phyloP scores from a whole-genome alignment of 2,888 invertebrate genomes.

The Thymelicus lineola region DNA sequence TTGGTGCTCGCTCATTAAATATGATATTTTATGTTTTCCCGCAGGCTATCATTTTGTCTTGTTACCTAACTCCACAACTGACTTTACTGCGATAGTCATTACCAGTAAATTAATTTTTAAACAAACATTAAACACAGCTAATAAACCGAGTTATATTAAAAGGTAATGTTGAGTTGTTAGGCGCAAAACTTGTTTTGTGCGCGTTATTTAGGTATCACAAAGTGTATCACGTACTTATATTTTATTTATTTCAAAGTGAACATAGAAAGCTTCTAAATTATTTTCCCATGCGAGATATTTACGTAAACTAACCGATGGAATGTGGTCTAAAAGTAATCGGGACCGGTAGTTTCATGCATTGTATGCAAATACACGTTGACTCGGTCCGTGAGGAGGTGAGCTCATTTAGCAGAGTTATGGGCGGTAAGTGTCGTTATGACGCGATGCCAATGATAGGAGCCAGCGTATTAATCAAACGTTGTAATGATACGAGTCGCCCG shows the following conservation, averaged over 20 bases:
- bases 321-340: conserved; percentile 52
- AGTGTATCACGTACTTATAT: not conserved
- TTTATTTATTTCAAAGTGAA: conserved; percentile 35
- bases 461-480: conserved; percentile 69
- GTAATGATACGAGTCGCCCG: conserved; percentile 60
- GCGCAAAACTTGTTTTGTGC: conserved; percentile 35
- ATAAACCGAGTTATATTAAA: conserved; percentile 16
- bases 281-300: conserved; percentile 38
- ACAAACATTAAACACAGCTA: conserved; percentile 47
- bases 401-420: conserved; percentile 75
- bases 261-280: conserved; percentile 26
- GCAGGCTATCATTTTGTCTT: conserved; percentile 48
- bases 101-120: conserved; percentile 50
- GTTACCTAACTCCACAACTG: conserved; percentile 53
- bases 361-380: conserved; percentile 74
- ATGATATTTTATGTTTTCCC: conserved; percentile 53
- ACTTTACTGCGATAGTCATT: conserved; percentile 50
- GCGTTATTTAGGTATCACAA: not conserved
- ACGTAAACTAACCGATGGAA: conserved; percentile 49
- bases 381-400: conserved; percentile 60
- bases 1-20: conserved; percentile 54
- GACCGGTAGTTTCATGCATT: conserved; percentile 62
- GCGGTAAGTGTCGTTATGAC: conserved; percentile 57
- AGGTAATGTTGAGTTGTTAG: conserved; percentile 36
- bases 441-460: conserved; percentile 66